These are phyloP conservation scores for Charina bottae DNA, from an alignment of 2,113 vertebrate species.

Conservation along the genomic window DNA sequence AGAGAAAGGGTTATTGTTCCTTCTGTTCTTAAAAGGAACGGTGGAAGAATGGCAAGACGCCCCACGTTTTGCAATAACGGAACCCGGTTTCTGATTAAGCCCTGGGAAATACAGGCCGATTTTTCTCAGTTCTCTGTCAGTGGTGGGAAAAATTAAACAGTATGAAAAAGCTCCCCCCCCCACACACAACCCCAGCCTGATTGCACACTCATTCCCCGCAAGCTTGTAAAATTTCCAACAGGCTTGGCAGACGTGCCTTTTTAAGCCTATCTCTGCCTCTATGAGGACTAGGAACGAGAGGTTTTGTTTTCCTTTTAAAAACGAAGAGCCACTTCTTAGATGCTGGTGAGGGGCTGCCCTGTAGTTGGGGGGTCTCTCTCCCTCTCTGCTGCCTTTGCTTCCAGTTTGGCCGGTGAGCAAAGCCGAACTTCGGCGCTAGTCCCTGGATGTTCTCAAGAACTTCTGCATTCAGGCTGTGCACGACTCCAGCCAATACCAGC, in stretches of 20 bases:
- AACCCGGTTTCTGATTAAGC: not conserved
- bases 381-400: slow-evolving; percentile 24
- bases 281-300: not conserved
- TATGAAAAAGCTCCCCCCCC: not conserved
- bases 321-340: slow-evolving; percentile 47
- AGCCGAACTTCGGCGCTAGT: slow-evolving; percentile 43
- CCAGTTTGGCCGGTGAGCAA: slow-evolving; percentile 44
- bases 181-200: no score
- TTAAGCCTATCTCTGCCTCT: not conserved
- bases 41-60: not conserved
- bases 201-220: not conserved
- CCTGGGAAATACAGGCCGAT: not conserved
- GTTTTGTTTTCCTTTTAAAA: not conserved
- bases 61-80: not conserved
- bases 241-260: no score
- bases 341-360: not conserved
- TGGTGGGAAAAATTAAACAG: not conserved
- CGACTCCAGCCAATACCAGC: slow-evolving; percentile 58
- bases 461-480: slow-evolving; percentile 55
- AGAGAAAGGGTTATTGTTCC: not conserved
- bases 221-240: not conserved
- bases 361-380: not conserved
- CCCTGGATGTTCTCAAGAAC: slow-evolving; percentile 63
- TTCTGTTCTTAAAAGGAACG: not conserved
- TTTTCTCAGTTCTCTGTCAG: not conserved